Evolutionary conservation across 2,113 vertebrate species (phyloP).

Genomic region (Rhinolophus ferrumequinum): DNA sequence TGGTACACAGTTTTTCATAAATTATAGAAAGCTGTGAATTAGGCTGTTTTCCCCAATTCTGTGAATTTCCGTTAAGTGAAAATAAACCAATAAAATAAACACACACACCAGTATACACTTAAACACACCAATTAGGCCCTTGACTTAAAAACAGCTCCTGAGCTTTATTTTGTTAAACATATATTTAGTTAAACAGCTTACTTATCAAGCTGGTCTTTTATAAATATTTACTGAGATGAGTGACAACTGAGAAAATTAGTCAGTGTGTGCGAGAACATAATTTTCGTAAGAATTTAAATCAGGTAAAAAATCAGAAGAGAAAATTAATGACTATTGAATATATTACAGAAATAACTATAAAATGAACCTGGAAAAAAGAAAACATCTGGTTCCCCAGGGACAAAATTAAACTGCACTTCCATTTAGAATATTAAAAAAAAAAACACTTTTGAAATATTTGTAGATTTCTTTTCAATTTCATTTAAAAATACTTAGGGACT

Average conservation of each 20-base stretch:
- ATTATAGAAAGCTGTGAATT: conserved; percentile 19
- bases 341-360: neutral
- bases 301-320: conserved; percentile 42
- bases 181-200: neutral
- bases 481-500: conserved; percentile 38
- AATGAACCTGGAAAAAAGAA: neutral
- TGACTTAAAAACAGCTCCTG: neutral
- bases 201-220: conserved; percentile 13
- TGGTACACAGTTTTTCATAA: neutral
- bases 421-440: conserved; percentile 26
- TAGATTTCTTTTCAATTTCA: neutral
- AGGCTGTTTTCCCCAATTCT: neutral
- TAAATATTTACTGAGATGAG: conserved; percentile 44
- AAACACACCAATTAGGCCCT: neutral
- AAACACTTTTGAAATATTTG: neutral
- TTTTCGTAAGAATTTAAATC: conserved; percentile 38
- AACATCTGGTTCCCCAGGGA: neutral
- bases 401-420: conserved; percentile 39
- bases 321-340: neutral
- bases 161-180: neutral
- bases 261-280: neutral
- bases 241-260: conserved; percentile 46
- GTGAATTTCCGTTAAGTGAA: conserved; percentile 37
- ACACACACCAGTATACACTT: neutral
- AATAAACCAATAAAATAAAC: neutral